These are phyloP conservation scores for Suncus etruscus DNA, from an alignment of 2,113 vertebrate species.

Conservation along the genomic window DNA sequence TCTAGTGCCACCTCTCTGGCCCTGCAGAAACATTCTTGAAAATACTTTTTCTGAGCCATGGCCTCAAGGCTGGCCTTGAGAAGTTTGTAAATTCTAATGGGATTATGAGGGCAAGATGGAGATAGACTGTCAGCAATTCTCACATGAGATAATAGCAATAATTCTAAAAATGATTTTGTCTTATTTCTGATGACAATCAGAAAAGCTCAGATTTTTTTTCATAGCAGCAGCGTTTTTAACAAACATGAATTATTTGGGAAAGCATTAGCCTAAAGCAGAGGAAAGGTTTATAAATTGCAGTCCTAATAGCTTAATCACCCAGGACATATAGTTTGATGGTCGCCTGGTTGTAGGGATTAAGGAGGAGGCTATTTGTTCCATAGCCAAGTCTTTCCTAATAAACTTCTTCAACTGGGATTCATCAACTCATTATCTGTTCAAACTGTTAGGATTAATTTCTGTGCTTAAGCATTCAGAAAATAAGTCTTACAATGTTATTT, in stretches of 20 bases:
- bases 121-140: conserved; percentile 54
- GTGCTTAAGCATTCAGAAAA: conserved; percentile 74
- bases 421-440: conserved; percentile 70
- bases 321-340: conserved; percentile 72
- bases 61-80: conserved; percentile 51
- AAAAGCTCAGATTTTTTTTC: conserved; percentile 47
- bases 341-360: conserved; percentile 76
- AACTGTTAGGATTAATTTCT: conserved; percentile 75
- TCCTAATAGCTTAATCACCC: conserved; percentile 42
- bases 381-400: conserved; percentile 75
- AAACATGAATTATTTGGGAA: not conserved
- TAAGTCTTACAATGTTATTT: conserved; percentile 50
- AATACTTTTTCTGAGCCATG: conserved; percentile 59
- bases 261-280: not conserved
- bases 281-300: conserved; percentile 37
- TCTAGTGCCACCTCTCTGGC: too few species aligned
- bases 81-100: conserved; percentile 65
- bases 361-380: conserved; percentile 67
- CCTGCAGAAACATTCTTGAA: conserved; percentile 70
- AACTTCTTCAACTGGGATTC: conserved; percentile 60
- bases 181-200: conserved; percentile 61
- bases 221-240: conserved; percentile 12
- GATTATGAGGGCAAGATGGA: conserved; percentile 55
- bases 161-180: conserved; percentile 66
- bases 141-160: conserved; percentile 58